Evolutionary conservation across 2,113 vertebrate species (phyloP), one percentile per base, ranked within the genome.

Genomic region (Acanthochromis polyacanthus): DNA sequence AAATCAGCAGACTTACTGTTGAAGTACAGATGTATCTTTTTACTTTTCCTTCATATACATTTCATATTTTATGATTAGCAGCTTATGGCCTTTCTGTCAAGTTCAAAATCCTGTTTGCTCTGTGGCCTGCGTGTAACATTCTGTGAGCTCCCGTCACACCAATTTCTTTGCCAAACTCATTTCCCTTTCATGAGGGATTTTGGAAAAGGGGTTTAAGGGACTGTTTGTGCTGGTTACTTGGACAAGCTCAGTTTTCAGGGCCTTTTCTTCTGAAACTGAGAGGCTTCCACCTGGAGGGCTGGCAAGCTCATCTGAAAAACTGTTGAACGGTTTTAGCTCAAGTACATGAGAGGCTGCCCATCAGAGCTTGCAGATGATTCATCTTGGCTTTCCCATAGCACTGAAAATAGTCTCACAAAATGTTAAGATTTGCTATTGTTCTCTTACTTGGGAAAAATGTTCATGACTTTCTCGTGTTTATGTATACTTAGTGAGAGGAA

Each of bases 101-200:
- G 82, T 87, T 88, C 63, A 88, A 78, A 89, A 89, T 84, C 55
- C 51, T 88, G 75, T 91, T 87, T 92, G 80, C 74, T 87, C 85
- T 91, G 84, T 85, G 85, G 90, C 82, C 68, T 88, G 80, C 20
- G 71, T 91, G 81, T 86, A 91, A 89, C 82, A 86, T 90, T 88
- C 87, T 91, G 84, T 90, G 85, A 81, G 78, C 83, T 84, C 75
- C 73, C 59, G 86, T 84, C 86, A 91, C 88, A 87, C 82, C 78
- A 75, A 71, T 88, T 89, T 75, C 64, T 87, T 89, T 90, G 87
- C 86, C 89, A 87, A 88, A 90, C 87, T 91, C 65, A 84, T 90
- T 92, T 89, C 85, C 86, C 81, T 92, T 89, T 92, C 80, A 81
- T 88, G 83, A 78, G 83, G 86, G 86, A 89, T 91, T 90, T 92